Conservation (phyloP, 2,113 vertebrate genomes). For the Poeciliopsis turrubarensis region DNA sequence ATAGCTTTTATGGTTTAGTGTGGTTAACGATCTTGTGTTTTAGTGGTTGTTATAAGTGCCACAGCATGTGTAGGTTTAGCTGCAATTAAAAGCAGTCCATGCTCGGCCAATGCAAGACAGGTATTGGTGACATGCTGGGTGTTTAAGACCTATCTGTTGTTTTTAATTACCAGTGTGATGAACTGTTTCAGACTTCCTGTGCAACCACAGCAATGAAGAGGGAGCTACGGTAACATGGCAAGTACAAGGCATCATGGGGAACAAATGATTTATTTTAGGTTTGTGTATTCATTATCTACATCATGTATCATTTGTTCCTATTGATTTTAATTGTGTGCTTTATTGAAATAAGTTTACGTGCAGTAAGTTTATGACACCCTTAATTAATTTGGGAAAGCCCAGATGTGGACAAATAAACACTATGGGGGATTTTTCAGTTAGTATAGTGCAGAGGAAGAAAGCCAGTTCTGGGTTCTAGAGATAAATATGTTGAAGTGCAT, state of each 20-base stretch:
- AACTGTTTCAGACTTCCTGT: too few species aligned
- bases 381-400: too few species aligned
- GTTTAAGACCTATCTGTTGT: too few species aligned
- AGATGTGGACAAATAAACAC: too few species aligned
- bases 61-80: not conserved
- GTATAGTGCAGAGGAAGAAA: too few species aligned
- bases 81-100: not conserved
- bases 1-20: not conserved
- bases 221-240: too few species aligned
- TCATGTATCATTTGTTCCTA: not conserved
- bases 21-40: not conserved
- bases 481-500: too few species aligned
- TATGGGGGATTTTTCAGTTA: too few species aligned
- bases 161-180: too few species aligned
- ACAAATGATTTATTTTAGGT: not conserved
- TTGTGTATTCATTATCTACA: not conserved
- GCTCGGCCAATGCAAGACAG: not conserved
- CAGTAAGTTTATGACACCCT: too few species aligned
- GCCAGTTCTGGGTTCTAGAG: too few species aligned
- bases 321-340: not conserved
- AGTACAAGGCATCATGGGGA: not conserved
- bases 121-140: not conserved
- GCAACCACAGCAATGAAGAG: too few species aligned
- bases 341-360: not conserved
- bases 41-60: not conserved